Conservation (phyloP, 1,140 invertebrate species). For the Adelges cooleyi region DNA sequence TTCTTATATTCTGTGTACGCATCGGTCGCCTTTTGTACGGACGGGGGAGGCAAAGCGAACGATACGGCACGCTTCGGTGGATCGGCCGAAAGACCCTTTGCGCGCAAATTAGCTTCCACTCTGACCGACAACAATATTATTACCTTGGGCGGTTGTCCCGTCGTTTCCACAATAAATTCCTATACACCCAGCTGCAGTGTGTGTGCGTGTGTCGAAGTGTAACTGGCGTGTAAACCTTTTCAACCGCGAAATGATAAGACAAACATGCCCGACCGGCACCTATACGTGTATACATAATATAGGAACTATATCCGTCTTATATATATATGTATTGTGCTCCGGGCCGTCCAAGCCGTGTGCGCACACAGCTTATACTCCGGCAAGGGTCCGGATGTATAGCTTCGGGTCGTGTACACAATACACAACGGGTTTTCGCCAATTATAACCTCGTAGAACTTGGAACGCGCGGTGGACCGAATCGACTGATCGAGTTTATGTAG, state of each 20-base stretch:
- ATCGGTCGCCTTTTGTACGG: neutral
- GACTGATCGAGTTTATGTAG: too few relatives aligned
- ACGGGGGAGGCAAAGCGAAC: neutral
- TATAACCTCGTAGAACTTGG: too few relatives aligned
- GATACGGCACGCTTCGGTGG: constrained; percentile 15
- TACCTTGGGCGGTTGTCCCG: neutral
- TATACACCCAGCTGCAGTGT: neutral
- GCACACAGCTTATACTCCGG: too few relatives aligned
- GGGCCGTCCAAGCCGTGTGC: too few relatives aligned
- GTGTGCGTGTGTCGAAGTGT: neutral
- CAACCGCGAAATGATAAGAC: constrained; percentile 24
- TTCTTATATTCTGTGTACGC: constrained; percentile 4
- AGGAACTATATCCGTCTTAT: too few relatives aligned
- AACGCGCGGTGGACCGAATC: too few relatives aligned
- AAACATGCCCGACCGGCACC: neutral
- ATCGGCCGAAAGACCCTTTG: constrained; percentile 19
- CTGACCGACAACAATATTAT: neutral
- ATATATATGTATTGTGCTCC: too few relatives aligned
- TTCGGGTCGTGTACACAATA: neutral
- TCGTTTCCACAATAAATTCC: neutral
- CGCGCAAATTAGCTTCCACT: constrained; percentile 2
- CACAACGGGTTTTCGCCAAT: neutral
- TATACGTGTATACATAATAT: too few relatives aligned
- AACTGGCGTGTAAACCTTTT: constrained; percentile 7
- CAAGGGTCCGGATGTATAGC: neutral